Percentiles rank a stretch among this genome's conserved stretches.
Evolutionary conservation across 2,113 vertebrate species (phyloP).

Genomic region (Sterna hirundo): DNA sequence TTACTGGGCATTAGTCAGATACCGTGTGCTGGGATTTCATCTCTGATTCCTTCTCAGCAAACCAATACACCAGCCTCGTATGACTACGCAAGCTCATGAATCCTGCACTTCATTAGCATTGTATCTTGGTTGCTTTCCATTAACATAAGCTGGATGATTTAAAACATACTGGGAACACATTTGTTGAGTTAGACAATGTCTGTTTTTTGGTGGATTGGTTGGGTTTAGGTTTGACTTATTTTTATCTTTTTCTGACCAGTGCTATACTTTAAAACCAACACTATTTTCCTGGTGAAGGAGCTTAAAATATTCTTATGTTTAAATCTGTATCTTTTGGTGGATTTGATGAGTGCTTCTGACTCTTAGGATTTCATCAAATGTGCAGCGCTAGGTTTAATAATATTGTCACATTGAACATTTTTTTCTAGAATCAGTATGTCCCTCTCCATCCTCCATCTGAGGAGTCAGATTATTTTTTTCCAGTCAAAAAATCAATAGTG

Average conservation of each 20-base stretch:
- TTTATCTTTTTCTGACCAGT: neutral
- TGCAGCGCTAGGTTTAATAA: neutral
- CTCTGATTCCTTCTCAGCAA: neutral
- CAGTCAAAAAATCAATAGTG: neutral
- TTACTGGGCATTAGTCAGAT: neutral
- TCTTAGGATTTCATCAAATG: neutral
- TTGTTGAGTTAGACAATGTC: neutral
- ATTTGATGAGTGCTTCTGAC: neutral
- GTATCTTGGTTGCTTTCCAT: neutral
- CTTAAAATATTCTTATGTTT: neutral
- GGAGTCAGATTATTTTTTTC: neutral
- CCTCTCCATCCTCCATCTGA: neutral
- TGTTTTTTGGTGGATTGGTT: neutral
- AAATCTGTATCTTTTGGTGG: neutral
- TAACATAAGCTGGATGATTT: neutral
- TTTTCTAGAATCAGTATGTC: neutral
- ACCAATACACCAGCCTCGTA: neutral
- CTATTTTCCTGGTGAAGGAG: neutral
- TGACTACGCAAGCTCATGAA: neutral
- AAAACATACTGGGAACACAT: neutral
- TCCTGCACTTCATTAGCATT: neutral
- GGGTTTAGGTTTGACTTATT: neutral
- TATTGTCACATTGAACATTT: neutral
- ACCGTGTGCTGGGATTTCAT: neutral
- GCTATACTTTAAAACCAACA: neutral